Percentiles rank a stretch among this genome's conserved stretches.
Evolutionary conservation across 2,797 vertebrate species (phyloP).

Genomic region (Sebastiscus albofasciatus): DNA sequence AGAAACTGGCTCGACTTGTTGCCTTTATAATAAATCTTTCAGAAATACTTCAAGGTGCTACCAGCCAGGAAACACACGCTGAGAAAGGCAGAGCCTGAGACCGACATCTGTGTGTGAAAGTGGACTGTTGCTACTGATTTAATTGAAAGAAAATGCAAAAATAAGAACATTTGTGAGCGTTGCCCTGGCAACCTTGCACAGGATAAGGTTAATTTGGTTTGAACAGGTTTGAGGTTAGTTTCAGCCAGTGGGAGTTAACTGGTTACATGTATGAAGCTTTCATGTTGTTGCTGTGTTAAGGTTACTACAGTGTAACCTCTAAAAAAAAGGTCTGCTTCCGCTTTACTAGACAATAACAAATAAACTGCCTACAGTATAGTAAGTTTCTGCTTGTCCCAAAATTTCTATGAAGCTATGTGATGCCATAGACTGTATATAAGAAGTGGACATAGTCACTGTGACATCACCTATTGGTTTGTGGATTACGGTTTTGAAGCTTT

Average conservation of each 20-base stretch:
- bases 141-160: slow-evolving; percentile 16
- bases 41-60: slow-evolving; percentile 8
- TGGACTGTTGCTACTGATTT: neutral
- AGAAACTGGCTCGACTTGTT: slow-evolving; percentile 40
- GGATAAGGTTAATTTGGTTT: slow-evolving; percentile 3
- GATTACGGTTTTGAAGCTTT: neutral
- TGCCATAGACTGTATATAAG: neutral
- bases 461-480: neutral
- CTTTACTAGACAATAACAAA: neutral
- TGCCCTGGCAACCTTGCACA: neutral
- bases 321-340: neutral
- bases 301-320: neutral
- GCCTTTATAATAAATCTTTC: slow-evolving; percentile 26
- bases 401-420: neutral
- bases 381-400: neutral
- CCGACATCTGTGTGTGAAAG: neutral
- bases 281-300: neutral
- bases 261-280: neutral
- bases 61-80: neutral
- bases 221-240: neutral
- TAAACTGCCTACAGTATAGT: neutral
- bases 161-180: neutral
- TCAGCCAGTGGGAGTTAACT: neutral
- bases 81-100: neutral
- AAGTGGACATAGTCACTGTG: neutral